phyloP scores from a whole-genome alignment of 2,888 invertebrate species.

The Hyposoter didymator region DNA sequence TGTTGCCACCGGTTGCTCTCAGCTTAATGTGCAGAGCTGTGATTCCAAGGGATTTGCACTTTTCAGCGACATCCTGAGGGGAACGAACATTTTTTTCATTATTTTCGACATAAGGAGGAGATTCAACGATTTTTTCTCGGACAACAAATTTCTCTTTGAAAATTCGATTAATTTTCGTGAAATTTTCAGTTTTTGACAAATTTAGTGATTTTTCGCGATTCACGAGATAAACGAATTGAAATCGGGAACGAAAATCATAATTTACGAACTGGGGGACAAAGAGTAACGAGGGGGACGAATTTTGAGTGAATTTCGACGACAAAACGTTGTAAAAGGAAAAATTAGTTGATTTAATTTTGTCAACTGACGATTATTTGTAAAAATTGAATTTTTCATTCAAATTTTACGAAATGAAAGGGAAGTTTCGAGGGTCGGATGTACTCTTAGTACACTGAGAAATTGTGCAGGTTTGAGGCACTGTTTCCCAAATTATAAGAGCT shows the following conservation, averaged over 20 bases:
- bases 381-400: not conserved
- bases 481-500: slow-evolving; percentile 69
- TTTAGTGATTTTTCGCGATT: not conserved
- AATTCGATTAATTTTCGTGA: not conserved
- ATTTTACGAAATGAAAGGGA: not conserved
- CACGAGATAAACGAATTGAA: not conserved
- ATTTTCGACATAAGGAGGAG: too few species aligned
- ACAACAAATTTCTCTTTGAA: too few species aligned
- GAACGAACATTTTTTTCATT: not conserved
- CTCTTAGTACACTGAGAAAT: slow-evolving; percentile 64
- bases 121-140: not conserved
- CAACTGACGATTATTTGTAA: too few species aligned
- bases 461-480: slow-evolving; percentile 38
- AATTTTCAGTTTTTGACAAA: not conserved
- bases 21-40: slow-evolving; percentile 99
- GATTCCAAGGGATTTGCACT: slow-evolving; percentile 98
- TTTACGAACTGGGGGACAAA: not conserved
- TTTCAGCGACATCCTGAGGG: slow-evolving; percentile 97
- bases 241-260: not conserved
- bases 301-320: not conserved
- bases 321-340: too few species aligned
- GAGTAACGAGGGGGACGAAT: not conserved
- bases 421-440: slow-evolving; percentile 23
- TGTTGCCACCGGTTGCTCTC: slow-evolving; percentile 99
- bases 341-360: too few species aligned